Base-by-base conservation (phyloP, 2,797 vertebrate species). In the Scolopax rusticola region DNA sequence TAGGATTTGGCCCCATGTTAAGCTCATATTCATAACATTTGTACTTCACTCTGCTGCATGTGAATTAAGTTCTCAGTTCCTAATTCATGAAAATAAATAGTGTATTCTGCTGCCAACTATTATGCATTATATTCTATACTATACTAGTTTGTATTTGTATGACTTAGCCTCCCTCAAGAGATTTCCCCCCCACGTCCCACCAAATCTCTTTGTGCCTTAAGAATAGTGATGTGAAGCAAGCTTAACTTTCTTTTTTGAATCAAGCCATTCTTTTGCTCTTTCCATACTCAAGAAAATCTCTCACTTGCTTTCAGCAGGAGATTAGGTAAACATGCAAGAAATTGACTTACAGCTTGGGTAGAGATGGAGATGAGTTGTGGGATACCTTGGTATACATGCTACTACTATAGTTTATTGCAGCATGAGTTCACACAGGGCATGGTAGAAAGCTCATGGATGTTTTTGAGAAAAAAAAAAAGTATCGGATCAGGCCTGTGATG, bases 31-130 rank as follows among this genome's bases (percentile, higher is more conserved):
- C 61, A 60, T 84, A 94, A 81, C 60, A 65, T 93, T 95, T 94
- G 76, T 87, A 43, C 40, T 86, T 80, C 50, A 83, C 43, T 87
- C n/a, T 76, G 40, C 41, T 92, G 19, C 67, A 80, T 90, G 64
- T 80, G 81, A 95, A 92, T 95, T 95, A 90, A 87, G 33, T 74
- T 87, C 81, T 95, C 32, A 54, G 63, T 86, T 48, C 16, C 40
- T 76, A 90, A 77, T 89, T 92, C 57, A 48, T 33, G 24, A 96
- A 94, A 94, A 96, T 89, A 96, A 96, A 94, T 79, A 92, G 30
- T 65, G 15, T 25, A 36, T 77, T 90, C 59, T 86, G 53, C 40
- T 96, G 93, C 89, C 92, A 96, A 45, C 82, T 76, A 78, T 96
- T 96, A 95, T 95, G 71, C 68, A 87, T 93, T 95, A 83, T 94